Conservation (phyloP, 2,797 vertebrate genomes). For the Chelmon rostratus region DNA sequence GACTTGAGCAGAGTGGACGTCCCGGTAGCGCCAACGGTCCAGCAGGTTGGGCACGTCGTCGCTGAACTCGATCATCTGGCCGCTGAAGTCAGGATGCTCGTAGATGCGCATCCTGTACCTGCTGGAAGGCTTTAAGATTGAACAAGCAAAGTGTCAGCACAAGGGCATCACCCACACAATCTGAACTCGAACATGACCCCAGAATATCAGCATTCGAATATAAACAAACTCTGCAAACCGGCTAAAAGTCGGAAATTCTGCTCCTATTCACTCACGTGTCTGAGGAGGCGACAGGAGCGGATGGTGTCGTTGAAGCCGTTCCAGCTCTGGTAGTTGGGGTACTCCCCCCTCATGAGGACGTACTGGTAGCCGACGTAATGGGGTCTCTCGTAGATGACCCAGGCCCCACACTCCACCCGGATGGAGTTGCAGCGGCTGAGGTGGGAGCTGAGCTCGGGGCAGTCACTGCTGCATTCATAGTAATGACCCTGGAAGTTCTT, state of each 20-base stretch:
- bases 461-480: constrained; percentile 69
- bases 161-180: no score
- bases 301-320: constrained; percentile 72
- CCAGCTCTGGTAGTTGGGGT: constrained; percentile 68
- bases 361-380: constrained; percentile 89
- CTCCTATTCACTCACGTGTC: constrained; percentile 52
- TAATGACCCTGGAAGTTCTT: constrained; percentile 70
- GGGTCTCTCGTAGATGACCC: constrained; percentile 82
- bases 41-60: constrained; percentile 63
- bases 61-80: constrained; percentile 65
- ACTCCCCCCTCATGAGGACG: constrained; percentile 85
- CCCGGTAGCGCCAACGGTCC: constrained; percentile 61
- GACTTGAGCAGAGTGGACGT: constrained; percentile 61
- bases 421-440: constrained; percentile 74
- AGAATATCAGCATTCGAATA: not conserved
- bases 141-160: not conserved
- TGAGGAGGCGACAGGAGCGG: constrained; percentile 69
- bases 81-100: constrained; percentile 63
- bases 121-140: constrained; percentile 36
- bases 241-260: not conserved
- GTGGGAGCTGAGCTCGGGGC: constrained; percentile 70
- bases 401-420: constrained; percentile 75
- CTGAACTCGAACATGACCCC: not conserved
- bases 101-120: constrained; percentile 68
- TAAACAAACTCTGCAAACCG: not conserved